phyloP scores from a whole-genome alignment of 2,113 vertebrate species.

The Leucopsar rothschildi region DNA sequence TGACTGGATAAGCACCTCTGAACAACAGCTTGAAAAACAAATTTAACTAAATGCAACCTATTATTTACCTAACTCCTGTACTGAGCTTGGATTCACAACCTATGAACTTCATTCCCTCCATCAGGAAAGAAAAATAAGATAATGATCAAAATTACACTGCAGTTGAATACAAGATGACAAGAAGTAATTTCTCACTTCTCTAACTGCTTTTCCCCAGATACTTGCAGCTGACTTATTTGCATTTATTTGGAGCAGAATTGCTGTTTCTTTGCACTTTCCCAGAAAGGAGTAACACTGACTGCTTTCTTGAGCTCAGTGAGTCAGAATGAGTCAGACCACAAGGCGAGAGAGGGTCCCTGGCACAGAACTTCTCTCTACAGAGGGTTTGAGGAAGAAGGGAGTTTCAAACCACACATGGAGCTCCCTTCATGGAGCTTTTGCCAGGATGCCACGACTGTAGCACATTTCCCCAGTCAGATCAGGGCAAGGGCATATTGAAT shows the following conservation, averaged over 20 bases:
- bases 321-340: slow-evolving; percentile 50
- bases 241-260: background rate
- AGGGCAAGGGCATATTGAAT: background rate
- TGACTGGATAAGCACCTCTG: background rate
- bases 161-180: background rate
- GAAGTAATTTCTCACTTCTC: background rate
- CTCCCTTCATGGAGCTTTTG: background rate
- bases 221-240: background rate
- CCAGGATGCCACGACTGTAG: background rate
- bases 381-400: background rate
- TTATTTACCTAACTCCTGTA: background rate
- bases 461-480: background rate
- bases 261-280: background rate
- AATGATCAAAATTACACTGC: background rate
- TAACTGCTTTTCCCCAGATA: background rate
- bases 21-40: background rate
- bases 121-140: background rate
- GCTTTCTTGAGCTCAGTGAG: background rate
- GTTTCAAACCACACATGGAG: background rate
- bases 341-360: background rate
- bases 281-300: background rate
- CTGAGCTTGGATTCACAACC: background rate
- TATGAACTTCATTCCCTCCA: background rate
- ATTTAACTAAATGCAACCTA: background rate
- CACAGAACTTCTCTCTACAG: background rate